phyloP scores from a whole-genome alignment of 2,888 invertebrate genomes.

The Periphyllus acericola region DNA sequence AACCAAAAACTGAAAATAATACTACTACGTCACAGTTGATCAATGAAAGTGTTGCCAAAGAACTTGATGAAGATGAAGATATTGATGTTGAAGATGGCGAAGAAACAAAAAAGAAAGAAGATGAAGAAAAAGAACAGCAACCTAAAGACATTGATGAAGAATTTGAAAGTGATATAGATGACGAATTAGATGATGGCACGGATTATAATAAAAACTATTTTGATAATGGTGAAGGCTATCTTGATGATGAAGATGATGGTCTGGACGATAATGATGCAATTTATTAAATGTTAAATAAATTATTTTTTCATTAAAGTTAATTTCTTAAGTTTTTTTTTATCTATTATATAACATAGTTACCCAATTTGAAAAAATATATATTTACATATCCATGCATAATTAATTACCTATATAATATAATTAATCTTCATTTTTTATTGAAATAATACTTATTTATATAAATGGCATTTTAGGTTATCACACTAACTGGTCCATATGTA shows the following conservation, averaged over 20 bases:
- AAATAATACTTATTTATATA: not conserved
- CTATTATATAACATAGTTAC: not conserved
- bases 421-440: too few relatives aligned
- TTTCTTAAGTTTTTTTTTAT: not conserved
- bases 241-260: conserved; percentile 86
- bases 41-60: conserved; percentile 49
- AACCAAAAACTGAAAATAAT: conserved; percentile 55
- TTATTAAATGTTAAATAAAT: conserved; percentile 42
- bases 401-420: not conserved
- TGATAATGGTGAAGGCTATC: conserved; percentile 85
- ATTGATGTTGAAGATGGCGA: conserved; percentile 67
- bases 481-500: too few relatives aligned
- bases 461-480: not conserved
- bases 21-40: conserved; percentile 30
- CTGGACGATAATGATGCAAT: conserved; percentile 72
- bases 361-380: not conserved
- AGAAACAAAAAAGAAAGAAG: conserved; percentile 71
- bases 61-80: conserved; percentile 55
- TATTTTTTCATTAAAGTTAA: not conserved
- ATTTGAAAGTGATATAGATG: conserved; percentile 77
- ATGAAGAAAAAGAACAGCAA: conserved; percentile 71
- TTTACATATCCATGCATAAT: not conserved
- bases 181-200: conserved; percentile 89
- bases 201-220: conserved; percentile 89
- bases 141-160: conserved; percentile 71